phyloP scores from a whole-genome alignment of 2,113 vertebrate species.

The Drymodes brunneopygia region DNA sequence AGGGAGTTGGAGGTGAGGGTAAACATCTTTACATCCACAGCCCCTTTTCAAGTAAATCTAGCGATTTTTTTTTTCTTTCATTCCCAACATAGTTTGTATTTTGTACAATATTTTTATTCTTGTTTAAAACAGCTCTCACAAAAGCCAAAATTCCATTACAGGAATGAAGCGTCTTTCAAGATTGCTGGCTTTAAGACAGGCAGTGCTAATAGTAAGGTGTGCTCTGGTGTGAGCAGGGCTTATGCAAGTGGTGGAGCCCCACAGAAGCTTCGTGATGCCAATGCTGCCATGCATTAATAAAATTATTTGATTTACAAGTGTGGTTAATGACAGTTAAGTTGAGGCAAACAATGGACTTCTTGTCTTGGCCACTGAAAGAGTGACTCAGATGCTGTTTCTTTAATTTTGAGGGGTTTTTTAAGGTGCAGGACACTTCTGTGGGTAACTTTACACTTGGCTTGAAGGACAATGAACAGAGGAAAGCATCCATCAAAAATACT shows the following conservation, averaged over 20 bases:
- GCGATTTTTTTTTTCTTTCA: neutral
- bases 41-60: neutral
- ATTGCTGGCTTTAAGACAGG: neutral
- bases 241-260: rapidly evolving
- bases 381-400: neutral
- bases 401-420: neutral
- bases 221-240: neutral
- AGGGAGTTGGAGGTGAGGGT: neutral
- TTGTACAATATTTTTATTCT: neutral
- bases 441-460: neutral
- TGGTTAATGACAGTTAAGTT: neutral
- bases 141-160: neutral
- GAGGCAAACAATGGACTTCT: neutral
- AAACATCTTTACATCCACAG: neutral
- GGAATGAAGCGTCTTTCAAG: neutral
- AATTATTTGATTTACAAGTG: neutral
- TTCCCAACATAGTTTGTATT: neutral
- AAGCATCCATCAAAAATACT: neutral
- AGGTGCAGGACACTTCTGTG: neutral
- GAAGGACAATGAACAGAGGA: neutral
- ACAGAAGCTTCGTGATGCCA: neutral
- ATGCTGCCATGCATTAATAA: rapidly evolving
- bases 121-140: neutral
- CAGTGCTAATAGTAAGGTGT: neutral
- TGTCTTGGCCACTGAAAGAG: neutral